Evolutionary conservation across 2,888 invertebrate species (phyloP), one percentile per base, ranked within the genome.

Genomic region (Microdon myrmicae): DNA sequence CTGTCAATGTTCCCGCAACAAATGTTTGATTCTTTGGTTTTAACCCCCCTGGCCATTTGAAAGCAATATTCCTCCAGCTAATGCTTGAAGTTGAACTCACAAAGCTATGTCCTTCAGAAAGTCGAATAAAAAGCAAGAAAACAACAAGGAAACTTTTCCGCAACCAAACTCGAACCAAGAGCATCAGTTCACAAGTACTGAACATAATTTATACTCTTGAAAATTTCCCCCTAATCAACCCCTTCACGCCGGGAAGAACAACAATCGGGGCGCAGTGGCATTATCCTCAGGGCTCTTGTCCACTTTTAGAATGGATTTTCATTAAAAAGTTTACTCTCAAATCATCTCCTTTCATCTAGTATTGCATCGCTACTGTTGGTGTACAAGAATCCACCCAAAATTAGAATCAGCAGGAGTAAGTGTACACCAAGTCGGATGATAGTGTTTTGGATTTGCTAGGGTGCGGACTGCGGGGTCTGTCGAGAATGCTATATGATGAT

Each of bases 321-420:
- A 61, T 61, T 61, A 61, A 61, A 61, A 61, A 61, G 39, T 61
- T 61, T 56, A 49, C 61, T 49, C 44, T 9, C 17, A 39, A 55
- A 55, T 55, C 55, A 49, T 55, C 37, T 23, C 35, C 55, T 28
- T 49, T 49, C 55, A 49, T 55, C 22, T 43, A 19, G 16, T n/a
- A 20, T 25, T 44, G 43, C 49, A 53, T 44, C 39, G 28, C 16
- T 25, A 34, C 6, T n/a, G n/a, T n/a, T 13, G 6, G 10, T 20
- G 7, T 13, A 28, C 13, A 12, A 7, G 38, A 58, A 31, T 20
- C 31, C 25, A 34, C 22, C 31, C 25, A 28, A 60, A 60, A 54
- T 60, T 54, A 60, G 47, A 53, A 48, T 41, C 54, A 31, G 29
- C 59, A 51, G 16, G 22, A 34, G 12, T 26, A 32, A 26, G n/a